These are phyloP conservation scores for Diacarnus erythraeanus DNA, from an alignment of 37 sponge, comb jelly and placozoan genomes.

Conservation along the genomic window DNA sequence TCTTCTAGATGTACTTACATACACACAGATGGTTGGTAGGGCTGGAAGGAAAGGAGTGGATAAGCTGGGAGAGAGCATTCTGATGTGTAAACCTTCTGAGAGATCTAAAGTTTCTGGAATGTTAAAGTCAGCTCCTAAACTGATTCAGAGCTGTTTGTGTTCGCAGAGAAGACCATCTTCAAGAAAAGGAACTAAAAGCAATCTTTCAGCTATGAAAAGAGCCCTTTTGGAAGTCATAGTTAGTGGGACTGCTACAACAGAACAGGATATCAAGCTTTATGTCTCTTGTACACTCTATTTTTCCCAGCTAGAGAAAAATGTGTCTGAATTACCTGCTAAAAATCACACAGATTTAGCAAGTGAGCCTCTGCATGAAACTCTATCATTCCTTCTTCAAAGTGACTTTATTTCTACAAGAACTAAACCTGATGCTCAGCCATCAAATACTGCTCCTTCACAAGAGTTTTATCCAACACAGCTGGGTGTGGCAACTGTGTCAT, in stretches of 20 bases:
- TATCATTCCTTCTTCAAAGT: constrained; percentile 73
- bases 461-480: constrained; percentile 85
- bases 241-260: constrained; percentile 65
- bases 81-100: constrained; percentile 87
- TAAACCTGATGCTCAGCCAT: neutral
- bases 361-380: constrained; percentile 26
- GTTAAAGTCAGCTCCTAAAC: constrained; percentile 73
- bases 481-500: constrained; percentile 90
- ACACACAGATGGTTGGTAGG: constrained; percentile 97
- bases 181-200: neutral
- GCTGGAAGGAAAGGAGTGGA: constrained; percentile 99
- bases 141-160: constrained; percentile 86
- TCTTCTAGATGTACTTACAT: constrained; percentile 76
- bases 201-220: constrained; percentile 76
- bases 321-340: neutral
- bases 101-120: constrained; percentile 60
- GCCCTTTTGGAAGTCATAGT: constrained; percentile 94
- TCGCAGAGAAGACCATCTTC: neutral
- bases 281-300: constrained; percentile 84
- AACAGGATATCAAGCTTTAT: constrained; percentile 60
- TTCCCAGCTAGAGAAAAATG: constrained; percentile 46
- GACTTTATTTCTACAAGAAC: constrained; percentile 74
- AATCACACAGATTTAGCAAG: neutral
- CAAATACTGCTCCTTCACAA: neutral
- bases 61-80: constrained; percentile 85